Evolutionary conservation across 2,888 invertebrate species (phyloP), one percentile per base, ranked within the genome.

Genomic region (Ischnura elegans): DNA sequence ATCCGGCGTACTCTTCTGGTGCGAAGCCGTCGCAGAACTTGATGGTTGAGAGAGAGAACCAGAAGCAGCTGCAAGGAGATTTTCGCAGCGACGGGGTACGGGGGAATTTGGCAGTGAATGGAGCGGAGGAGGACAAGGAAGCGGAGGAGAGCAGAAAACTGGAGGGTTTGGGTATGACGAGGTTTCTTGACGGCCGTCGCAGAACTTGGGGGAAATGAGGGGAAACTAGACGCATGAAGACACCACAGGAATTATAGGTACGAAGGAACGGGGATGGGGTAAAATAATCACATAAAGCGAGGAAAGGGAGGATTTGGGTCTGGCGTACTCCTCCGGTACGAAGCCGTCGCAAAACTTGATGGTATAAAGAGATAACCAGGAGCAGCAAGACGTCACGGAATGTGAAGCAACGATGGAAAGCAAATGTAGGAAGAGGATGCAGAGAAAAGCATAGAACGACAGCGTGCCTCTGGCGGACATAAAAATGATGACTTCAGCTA

Each of bases 301-400:
- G 93, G 93, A 87, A 87, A 51, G 90, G 93, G 19, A 25, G 86
- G 86, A 61, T 45, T 16, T 21, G 43, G 51, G 47, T n/a, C n/a
- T n/a, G n/a, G n/a, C n/a, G n/a, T n/a, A n/a, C n/a, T n/a, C n/a
- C n/a, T n/a, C n/a, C n/a, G n/a, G n/a, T n/a, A n/a, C n/a, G 61
- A 45, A 66, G 90, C 61, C 47, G 85, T 29, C 25, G 10, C 93
- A 25, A 46, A 25, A 45, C 13, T 21, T 0, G 90, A 86, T 43
- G 66, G 66, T 16, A 61, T 93, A 61, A 42, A 93, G 93, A 45
- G 87, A 55, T 29, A 61, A 42, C 51, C 19, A 87, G 43, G 86
- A n/a, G 87, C 55, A 45, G 21, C 21, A 45, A 45, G n/a, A n/a
- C n/a, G n/a, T n/a, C 4, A n/a, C n/a, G 21, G 86, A n/a, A 45